Percentiles rank a stretch among this genome's conserved stretches.
These are phyloP conservation scores for Aricia artaxerxes DNA, from an alignment of 2,888 invertebrate genomes.

Conservation along the genomic window DNA sequence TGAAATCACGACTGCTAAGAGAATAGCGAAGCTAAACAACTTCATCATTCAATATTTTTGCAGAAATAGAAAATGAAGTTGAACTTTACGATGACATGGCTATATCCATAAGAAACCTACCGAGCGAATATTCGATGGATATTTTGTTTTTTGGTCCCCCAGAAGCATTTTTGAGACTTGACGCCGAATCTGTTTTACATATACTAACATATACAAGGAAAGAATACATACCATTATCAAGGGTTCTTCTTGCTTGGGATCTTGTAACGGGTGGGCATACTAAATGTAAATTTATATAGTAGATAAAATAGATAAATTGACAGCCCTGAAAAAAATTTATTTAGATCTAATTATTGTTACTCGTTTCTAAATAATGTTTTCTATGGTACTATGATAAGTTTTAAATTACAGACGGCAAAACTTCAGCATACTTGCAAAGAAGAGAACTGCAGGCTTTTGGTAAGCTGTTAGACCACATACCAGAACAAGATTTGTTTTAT, in stretches of 20 bases:
- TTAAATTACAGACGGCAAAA: conserved; percentile 64
- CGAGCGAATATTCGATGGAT: conserved; percentile 63
- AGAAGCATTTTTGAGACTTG: conserved; percentile 64
- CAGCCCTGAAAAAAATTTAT: no score
- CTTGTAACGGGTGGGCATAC: conserved; percentile 60
- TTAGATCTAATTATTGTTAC: no score
- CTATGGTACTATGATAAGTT: background rate
- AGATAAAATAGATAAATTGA: no score
- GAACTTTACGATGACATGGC: conserved; percentile 63
- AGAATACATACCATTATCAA: conserved; percentile 60
- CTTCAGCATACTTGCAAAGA: conserved; percentile 66
- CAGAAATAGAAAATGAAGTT: conserved; percentile 35
- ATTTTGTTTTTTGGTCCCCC: conserved; percentile 70
- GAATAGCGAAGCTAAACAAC: background rate
- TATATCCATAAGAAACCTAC: conserved; percentile 50
- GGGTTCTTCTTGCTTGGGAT: conserved; percentile 67
- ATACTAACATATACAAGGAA: conserved; percentile 60
- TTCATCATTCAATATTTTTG: background rate
- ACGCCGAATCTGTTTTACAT: conserved; percentile 66
- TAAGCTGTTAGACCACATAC: conserved; percentile 59
- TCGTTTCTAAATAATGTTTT: background rate
- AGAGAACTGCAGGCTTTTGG: conserved; percentile 67
- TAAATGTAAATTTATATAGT: no score
- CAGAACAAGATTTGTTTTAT: conserved; percentile 73
- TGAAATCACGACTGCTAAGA: no score